phyloP scores from a whole-genome alignment of 92 coral and sea anemone genomes.

The Bergia puertoricense region DNA sequence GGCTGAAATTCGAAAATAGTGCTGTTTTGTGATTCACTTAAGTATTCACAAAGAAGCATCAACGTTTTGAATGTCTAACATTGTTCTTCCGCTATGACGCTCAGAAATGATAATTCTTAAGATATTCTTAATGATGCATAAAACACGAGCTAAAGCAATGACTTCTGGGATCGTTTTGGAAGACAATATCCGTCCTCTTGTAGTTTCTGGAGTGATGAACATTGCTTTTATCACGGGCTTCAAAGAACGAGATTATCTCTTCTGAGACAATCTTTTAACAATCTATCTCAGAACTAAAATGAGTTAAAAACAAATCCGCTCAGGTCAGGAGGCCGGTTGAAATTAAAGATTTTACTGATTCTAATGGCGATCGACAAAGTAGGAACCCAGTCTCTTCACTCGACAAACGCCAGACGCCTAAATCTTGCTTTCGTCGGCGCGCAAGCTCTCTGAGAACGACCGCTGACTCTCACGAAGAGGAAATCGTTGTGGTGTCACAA shows the following conservation, averaged over 20 bases:
- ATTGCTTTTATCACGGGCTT: not conserved
- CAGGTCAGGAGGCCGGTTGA: not conserved
- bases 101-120: too few species aligned
- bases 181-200: too few species aligned
- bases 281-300: not conserved
- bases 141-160: not conserved
- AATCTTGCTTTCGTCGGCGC: not conserved
- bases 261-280: not conserved
- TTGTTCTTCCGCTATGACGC: too few species aligned
- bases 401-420: not conserved
- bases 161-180: not conserved
- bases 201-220: not conserved
- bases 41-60: too few species aligned
- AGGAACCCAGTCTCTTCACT: not conserved
- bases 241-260: not conserved
- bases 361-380: not conserved
- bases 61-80: too few species aligned
- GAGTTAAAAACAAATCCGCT: not conserved
- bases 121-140: too few species aligned
- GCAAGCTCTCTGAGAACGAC: slow-evolving; percentile 7
- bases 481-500: not conserved
- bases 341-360: slow-evolving; percentile 9
- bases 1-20: too few species aligned
- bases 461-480: slow-evolving; percentile 29
- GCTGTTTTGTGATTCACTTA: too few species aligned